Evolutionary conservation across 2,888 invertebrate genomes (phyloP).

Genomic region (Himalopsyche tibetana): DNA sequence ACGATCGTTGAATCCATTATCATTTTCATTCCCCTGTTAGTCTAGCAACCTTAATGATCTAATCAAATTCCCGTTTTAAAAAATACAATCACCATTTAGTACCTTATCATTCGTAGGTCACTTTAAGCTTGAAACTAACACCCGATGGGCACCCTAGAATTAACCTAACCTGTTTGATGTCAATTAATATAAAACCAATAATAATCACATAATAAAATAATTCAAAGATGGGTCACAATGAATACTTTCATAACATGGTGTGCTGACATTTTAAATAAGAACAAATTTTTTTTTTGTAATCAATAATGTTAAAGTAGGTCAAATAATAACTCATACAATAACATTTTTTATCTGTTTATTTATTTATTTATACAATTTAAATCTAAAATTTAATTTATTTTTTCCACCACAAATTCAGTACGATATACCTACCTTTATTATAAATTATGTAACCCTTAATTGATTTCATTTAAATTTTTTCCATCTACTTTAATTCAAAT

Average conservation of each 20-base stretch:
- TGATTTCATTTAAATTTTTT: no score
- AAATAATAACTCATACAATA: no score
- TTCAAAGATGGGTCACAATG: neutral
- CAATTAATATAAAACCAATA: neutral
- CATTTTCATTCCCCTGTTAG: no score
- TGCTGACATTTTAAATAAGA: neutral
- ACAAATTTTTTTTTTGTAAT: neutral
- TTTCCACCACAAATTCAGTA: no score
- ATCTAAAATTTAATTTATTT: no score
- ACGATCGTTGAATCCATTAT: neutral
- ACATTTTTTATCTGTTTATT: no score
- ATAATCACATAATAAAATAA: neutral
- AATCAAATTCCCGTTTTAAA: neutral
- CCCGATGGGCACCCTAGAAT: conserved; percentile 1
- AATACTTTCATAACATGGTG: conserved; percentile 11
- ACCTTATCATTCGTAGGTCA: conserved; percentile 37
- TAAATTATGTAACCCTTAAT: no score
- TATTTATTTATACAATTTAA: no score
- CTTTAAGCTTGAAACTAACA: conserved; percentile 12
- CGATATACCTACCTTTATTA: no score
- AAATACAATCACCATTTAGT: neutral
- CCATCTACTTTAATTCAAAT: no score
- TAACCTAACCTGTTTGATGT: conserved; percentile 19
- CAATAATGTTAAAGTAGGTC: no score
- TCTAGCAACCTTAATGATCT: neutral